Evolutionary conservation across 2,888 invertebrate genomes (phyloP).

Genomic region (Achlya flavicornis): DNA sequence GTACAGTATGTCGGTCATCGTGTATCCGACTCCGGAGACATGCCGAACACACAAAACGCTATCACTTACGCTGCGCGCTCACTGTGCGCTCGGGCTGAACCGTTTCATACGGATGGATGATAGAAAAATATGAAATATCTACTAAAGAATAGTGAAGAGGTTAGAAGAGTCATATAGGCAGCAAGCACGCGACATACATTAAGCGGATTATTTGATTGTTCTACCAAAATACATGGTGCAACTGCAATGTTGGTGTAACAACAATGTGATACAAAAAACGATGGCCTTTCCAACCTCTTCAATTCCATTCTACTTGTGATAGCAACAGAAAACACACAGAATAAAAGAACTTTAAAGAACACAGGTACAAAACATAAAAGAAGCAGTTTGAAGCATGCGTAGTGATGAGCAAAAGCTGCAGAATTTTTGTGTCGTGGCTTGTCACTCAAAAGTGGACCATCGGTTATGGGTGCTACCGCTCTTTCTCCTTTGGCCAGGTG

Average conservation of each 20-base stretch:
- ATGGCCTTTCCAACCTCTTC: conserved; percentile 6
- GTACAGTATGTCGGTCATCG: conserved; percentile 95
- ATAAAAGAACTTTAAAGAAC: background rate
- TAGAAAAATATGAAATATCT: conserved; percentile 45
- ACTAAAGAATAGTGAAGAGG: conserved; percentile 3
- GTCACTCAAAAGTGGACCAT: conserved; percentile 1
- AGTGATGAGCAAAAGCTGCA: conserved; percentile 5
- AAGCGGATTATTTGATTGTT: background rate
- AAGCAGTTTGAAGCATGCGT: conserved; percentile 2
- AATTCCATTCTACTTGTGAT: background rate
- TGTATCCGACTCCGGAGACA: conserved; percentile 92
- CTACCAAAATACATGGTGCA: background rate
- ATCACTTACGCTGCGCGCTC: conserved; percentile 61
- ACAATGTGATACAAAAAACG: background rate
- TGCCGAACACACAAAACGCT: conserved; percentile 71
- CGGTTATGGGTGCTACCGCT: conserved; percentile 1
- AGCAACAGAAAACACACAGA: conserved; percentile 2
- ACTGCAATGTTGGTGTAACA: background rate
- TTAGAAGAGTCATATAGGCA: background rate
- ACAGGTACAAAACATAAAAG: background rate
- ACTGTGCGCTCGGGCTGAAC: conserved; percentile 32
- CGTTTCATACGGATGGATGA: conserved; percentile 34
- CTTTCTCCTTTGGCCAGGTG: conserved; percentile 8
- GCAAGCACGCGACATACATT: background rate
- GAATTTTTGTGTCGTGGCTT: background rate